Evolutionary conservation across 2,888 invertebrate species (phyloP), one percentile per base, ranked within the genome.

Genomic region (Callimorpha dominula): DNA sequence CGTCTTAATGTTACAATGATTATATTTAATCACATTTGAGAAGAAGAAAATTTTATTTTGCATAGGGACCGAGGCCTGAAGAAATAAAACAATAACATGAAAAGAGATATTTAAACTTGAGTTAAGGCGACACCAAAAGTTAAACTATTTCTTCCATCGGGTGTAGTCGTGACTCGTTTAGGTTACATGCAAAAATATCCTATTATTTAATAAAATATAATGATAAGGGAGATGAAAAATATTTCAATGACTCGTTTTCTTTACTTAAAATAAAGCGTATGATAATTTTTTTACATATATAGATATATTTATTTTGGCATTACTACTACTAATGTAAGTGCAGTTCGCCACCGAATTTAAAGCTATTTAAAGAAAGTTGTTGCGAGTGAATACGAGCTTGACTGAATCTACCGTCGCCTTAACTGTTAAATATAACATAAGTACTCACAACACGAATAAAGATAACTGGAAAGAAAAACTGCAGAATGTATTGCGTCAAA

Each of bases 381-480:
- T 57, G 20, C 57, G 9, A 57, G 12, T 57, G 57, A 57, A 57
- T 14, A 6, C 4, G 31, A 12, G 60, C 14, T 20, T 31, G 11
- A 60, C 20, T 60, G 31, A 20, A 31, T 60, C 31, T 60, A 60
- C 20, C 31, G 31, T 12, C 60, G 4, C 12, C 12, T 4, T 31
- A 1, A 31, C 20, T 60, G 12, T 31, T 31, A 60, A 11, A 31
- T 60, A 60, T 31, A 57, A 11, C 1, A 42, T 68, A 69, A 31
- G 31, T 31, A 46, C 70, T 70, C 42, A 70, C 63, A 63, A 46
- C 1, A n/a, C 52, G 63, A 12, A 70, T 11, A 17, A 52, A 52
- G 15, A 70, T 12, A 3, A 70, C 42, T 17, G 70, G 70, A 20
- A 17, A 63, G 17, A 70, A 63, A 52, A 42, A 50, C 9, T 42